These are phyloP conservation scores for Athalia cordata DNA, from an alignment of 2,888 invertebrate species.

Conservation along the genomic window DNA sequence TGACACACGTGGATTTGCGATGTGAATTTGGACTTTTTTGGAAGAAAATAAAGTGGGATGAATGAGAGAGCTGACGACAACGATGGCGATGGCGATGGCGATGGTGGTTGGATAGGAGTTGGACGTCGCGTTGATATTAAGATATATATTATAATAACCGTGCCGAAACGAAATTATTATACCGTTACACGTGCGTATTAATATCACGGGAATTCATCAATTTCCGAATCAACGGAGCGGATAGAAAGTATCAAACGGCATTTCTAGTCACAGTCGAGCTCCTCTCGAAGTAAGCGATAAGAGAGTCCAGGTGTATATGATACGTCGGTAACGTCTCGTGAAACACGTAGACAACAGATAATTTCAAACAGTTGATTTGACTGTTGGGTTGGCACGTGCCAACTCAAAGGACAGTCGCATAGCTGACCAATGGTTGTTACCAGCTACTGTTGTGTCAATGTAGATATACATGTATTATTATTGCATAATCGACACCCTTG, in stretches of 20 bases:
- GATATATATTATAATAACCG: constrained; percentile 24
- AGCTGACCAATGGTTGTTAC: neutral
- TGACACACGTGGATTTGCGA: constrained; percentile 1
- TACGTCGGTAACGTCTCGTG: constrained; percentile 29
- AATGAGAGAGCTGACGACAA: neutral
- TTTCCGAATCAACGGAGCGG: constrained; percentile 42
- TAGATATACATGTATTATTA: neutral
- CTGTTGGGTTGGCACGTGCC: constrained; percentile 39
- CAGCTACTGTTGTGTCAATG: constrained; percentile 1
- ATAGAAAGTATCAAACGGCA: constrained; percentile 41
- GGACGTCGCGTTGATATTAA: neutral
- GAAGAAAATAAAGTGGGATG: neutral
- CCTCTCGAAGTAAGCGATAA: constrained; percentile 14
- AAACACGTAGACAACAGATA: constrained; percentile 10
- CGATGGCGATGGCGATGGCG: constrained; percentile 15
- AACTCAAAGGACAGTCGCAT: constrained; percentile 5
- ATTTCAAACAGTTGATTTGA: constrained; percentile 7
- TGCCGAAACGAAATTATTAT: constrained; percentile 25
- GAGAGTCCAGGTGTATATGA: constrained; percentile 36
- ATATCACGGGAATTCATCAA: constrained; percentile 41
- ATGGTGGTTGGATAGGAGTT: constrained; percentile 11
- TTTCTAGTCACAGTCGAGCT: constrained; percentile 39
- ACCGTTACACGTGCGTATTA: constrained; percentile 9
- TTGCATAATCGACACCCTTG: constrained; percentile 39
- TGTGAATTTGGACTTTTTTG: constrained; percentile 11